Evolutionary conservation across 2,888 invertebrate species (phyloP), one percentile per base, ranked within the genome.

Genomic region (Diloba caeruleocephala): DNA sequence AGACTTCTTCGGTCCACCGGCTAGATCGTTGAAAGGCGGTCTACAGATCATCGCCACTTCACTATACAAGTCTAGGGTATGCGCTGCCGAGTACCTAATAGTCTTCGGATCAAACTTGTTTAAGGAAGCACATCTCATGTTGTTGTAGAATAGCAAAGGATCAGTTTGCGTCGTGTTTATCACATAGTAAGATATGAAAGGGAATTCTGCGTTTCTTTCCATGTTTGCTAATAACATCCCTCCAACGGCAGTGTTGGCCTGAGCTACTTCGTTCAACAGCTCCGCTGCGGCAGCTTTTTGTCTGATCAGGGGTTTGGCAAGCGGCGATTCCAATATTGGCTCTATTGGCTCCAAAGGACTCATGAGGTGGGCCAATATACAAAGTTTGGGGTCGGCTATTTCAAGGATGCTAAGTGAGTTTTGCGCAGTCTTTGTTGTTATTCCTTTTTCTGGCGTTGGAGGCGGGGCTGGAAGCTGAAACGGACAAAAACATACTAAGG

Each of bases 31-130:
- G 70, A 98, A 94, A 0, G 98, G 98, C 32, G 98, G 98, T 66
- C 98, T 91, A 69, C 98, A 98, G 71, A 98, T 98, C 84, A 98
- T 97, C 4, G 98, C 98, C 52, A 98, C 98, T 89, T 98, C 98
- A 78, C 97, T 97, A 82, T 98, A 98, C 71, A 98, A 89, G 82
- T 98, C 98, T 81, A 98, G 88, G 0, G 97, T 98, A 82, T 98
- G 98, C 60, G 96, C 97, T 38, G 97, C 97, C 48, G 98, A 97
- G 88, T 98, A 98, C 76, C 97, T 95, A 43, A 87, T 91, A 12
- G 90, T 87, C 78, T 97, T 95, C 13, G 98, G 98, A 84, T 98
- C 98, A 84, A 98, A 98, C 89, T 97, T 97, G 72, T 95, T 96
- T 84, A 98, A 88, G 57, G 97, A 97, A 78, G 97, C 96, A 84